These are phyloP conservation scores for Rambutsinella grinnellia DNA, from an alignment of 2,888 invertebrate genomes.

Conservation along the genomic window DNA sequence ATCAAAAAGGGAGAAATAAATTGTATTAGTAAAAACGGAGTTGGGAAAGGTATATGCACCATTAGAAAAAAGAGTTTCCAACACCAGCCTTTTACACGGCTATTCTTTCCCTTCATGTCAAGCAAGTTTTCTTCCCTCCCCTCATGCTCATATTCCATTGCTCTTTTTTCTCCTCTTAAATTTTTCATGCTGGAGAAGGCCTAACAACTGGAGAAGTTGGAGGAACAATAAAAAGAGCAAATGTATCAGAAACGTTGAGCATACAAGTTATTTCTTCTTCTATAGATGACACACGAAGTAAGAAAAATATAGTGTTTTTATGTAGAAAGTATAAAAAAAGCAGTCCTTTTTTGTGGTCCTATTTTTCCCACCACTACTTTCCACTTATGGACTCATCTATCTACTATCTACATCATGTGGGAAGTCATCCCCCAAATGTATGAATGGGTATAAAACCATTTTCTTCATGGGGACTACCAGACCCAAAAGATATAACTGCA, in stretches of 20 bases:
- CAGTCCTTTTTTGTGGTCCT: conserved; percentile 20
- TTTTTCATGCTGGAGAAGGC: neutral
- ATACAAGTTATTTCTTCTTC: neutral
- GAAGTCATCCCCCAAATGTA: conserved; percentile 30
- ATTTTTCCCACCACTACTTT: conserved; percentile 7
- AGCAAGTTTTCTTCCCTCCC: neutral
- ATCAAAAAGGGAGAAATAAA: conserved; percentile 13
- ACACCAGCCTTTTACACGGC: neutral
- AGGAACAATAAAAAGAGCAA: neutral
- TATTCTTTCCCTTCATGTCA: neutral
- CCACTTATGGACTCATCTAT: conserved; percentile 32
- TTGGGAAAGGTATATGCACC: neutral
- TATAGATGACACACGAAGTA: neutral
- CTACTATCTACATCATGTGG: conserved; percentile 28
- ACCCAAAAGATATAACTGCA: neutral
- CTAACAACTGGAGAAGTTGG: neutral
- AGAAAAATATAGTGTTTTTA: neutral
- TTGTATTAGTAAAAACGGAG: conserved; percentile 3
- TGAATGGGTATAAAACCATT: conserved; percentile 27
- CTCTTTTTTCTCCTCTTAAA: neutral
- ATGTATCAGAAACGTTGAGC: neutral
- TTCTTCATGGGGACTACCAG: conserved; percentile 30
- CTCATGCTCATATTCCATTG: too few relatives aligned
- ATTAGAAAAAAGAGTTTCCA: neutral
- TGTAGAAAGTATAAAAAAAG: conserved; percentile 2